These are phyloP conservation scores for Dipodomys merriami DNA, from an alignment of 2,113 vertebrate genomes.

Conservation along the genomic window DNA sequence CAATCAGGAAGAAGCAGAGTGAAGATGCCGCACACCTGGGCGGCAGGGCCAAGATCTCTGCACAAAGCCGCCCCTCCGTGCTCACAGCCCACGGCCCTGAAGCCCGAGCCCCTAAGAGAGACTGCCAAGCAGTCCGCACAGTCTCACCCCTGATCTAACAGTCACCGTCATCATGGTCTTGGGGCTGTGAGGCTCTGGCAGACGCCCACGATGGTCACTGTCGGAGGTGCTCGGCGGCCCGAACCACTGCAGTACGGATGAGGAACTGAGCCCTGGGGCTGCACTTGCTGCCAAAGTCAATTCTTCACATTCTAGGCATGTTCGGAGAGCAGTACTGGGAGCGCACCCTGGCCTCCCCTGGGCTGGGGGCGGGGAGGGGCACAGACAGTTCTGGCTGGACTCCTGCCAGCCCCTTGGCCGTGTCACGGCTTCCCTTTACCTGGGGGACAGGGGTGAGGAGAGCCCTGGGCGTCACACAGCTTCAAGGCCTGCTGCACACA, in stretches of 20 bases:
- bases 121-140: rapidly evolving
- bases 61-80: background rate
- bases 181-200: rapidly evolving
- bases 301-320: background rate
- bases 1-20: background rate
- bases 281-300: rapidly evolving
- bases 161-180: no score
- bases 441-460: no score
- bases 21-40: rapidly evolving
- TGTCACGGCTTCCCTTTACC: background rate
- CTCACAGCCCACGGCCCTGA: background rate
- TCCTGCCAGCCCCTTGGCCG: background rate
- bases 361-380: background rate
- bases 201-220: rapidly evolving
- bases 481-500: background rate
- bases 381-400: background rate
- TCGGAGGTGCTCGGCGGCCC: no score
- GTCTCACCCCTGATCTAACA: rapidly evolving
- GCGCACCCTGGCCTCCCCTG: background rate
- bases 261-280: background rate
- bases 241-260: rapidly evolving
- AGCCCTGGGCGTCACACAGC: background rate
- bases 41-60: rapidly evolving
- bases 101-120: background rate
- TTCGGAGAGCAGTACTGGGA: rapidly evolving